Base-by-base conservation (phyloP, 1,140 invertebrate genomes). In the Monochamus saltuarius region DNA sequence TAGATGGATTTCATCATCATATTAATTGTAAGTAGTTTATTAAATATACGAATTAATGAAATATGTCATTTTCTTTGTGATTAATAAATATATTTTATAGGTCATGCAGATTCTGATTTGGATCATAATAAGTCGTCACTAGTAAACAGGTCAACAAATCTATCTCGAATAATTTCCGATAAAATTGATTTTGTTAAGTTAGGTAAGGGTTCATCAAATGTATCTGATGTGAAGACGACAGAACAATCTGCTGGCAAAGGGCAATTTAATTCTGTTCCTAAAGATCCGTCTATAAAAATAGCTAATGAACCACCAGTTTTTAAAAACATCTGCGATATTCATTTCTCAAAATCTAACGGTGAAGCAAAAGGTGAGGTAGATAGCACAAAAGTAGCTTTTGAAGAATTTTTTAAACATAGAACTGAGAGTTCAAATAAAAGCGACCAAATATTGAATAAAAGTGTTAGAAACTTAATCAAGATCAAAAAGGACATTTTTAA, bases 1-100 rank as follows among this genome's bases (percentile, higher is more conserved):
- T 72, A 17, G 64, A 70, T 10, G 17, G 47, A 14, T 68, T 68
- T 57, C 67, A 68, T 38, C 56, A 51, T 29, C 70, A 72, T 56
- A 49, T 70, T 13, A 66, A 62, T 37, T 56, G 69, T 71, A 59
- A 55, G 57, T 46, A 35, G 4, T 38, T 36, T 8, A 19, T 13
- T 35, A 49, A 16, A 22, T 8, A 2, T 2, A 47, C 14, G 36
- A 1, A 13, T 35, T n/a, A n/a, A 38, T 17, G 4, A 34, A 35
- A n/a, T 13, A 3, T 36, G 45, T 22, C 10, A 29, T 29, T 51
- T 59, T 19, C 17, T 34, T 10, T 8, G 19, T 51, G 35, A 3
- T 51, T 34, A 34, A 13, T 34, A 11, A 51, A 7, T 4, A 4
- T 8, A 40, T 50, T n/a, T 40, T 56, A 9, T 37, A 64, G 62